Percentiles rank a stretch among this genome's conserved stretches.
These are phyloP conservation scores for Brevipalpus yothersi DNA, from an alignment of 1,140 invertebrate genomes.

Conservation along the genomic window DNA sequence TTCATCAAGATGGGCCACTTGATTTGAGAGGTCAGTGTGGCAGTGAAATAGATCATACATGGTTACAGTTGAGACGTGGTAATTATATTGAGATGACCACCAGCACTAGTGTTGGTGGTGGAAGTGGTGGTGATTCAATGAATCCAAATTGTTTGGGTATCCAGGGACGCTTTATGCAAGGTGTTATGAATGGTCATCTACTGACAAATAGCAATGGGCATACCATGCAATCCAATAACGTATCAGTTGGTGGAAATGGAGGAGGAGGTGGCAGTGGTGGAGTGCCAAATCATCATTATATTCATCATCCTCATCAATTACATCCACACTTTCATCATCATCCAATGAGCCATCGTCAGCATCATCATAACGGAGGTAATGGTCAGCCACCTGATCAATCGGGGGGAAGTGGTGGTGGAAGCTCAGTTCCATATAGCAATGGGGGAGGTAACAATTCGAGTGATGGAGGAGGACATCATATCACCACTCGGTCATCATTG, in stretches of 20 bases:
- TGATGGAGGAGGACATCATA: background rate
- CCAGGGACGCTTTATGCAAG: background rate
- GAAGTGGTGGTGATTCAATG: background rate
- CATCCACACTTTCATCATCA: background rate
- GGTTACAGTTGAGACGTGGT: background rate
- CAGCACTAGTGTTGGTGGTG: background rate
- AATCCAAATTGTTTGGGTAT: background rate
- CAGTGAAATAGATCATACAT: background rate
- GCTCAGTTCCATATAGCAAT: background rate
- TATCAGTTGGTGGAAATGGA: background rate
- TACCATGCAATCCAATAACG: conserved; percentile 1
- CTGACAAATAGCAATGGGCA: background rate
- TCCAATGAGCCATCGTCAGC: background rate
- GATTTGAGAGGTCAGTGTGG: conserved; percentile 27
- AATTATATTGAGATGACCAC: background rate
- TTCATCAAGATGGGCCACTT: conserved; percentile 32
- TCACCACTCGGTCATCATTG: background rate
- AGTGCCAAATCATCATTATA: too few relatives aligned
- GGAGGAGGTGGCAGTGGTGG: background rate
- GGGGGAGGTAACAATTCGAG: background rate
- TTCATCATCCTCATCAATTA: too few relatives aligned
- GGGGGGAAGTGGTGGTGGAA: background rate
- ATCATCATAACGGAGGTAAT: background rate
- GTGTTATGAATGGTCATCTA: background rate
- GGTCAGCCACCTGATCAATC: background rate